Conservation (phyloP, 1,140 invertebrate species). For the Caenorhabditis latens region DNA sequence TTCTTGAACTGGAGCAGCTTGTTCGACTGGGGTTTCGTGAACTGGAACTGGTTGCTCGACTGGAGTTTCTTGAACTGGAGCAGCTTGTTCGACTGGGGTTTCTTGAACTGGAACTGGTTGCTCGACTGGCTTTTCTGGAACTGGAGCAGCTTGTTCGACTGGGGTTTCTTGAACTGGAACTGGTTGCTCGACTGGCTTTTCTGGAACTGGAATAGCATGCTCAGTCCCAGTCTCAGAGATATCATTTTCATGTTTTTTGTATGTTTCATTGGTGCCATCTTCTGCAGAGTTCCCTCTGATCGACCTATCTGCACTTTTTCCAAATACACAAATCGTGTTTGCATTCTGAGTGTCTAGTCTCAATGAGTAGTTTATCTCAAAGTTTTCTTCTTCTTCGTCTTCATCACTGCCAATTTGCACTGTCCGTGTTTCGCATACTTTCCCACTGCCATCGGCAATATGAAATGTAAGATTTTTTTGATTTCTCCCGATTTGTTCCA, state of each 20-base stretch:
- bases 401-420: not conserved
- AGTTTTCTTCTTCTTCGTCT: conserved; percentile 33
- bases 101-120: no score
- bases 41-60: no score
- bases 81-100: no score
- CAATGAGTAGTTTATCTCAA: conserved; percentile 11
- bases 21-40: no score
- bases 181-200: not conserved
- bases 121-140: not conserved
- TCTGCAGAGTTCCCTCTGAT: not conserved
- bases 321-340: not conserved
- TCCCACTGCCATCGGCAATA: not conserved
- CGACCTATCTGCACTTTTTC: not conserved
- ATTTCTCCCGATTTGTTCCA: not conserved
- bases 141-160: not conserved
- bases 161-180: not conserved
- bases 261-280: not conserved
- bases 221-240: no score
- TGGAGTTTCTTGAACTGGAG: no score
- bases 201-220: no score
- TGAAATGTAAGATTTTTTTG: not conserved
- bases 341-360: not conserved
- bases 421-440: not conserved
- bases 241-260: not conserved
- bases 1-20: no score